Evolutionary conservation across 2,797 vertebrate species (phyloP).

Genomic region (Buceros bicornis): DNA sequence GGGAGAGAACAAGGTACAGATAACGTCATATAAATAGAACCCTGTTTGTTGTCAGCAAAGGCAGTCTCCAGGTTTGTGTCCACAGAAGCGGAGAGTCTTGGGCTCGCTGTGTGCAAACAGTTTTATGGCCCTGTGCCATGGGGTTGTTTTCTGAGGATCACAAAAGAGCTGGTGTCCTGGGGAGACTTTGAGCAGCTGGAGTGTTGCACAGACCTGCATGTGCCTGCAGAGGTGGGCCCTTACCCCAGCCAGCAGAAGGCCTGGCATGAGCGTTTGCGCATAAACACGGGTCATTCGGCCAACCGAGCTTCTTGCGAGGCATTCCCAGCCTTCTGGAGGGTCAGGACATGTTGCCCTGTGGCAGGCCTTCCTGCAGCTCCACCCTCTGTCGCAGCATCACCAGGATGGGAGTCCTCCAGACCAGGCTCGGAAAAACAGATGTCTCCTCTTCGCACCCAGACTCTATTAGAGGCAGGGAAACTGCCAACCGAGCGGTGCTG

Average conservation of each 20-base stretch:
- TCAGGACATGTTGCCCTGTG: background rate
- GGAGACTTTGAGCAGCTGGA: background rate
- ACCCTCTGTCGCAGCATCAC: background rate
- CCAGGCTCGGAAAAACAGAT: background rate
- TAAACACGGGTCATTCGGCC: background rate
- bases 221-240: background rate
- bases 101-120: background rate
- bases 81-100: background rate
- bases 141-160: background rate
- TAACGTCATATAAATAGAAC: background rate
- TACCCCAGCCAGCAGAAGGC: background rate
- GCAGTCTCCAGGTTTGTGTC: background rate
- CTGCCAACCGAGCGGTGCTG: background rate
- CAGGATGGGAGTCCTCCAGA: background rate
- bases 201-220: background rate
- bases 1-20: background rate
- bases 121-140: rapidly evolving
- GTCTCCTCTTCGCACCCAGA: background rate
- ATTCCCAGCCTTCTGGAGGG: background rate
- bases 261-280: background rate
- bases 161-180: rapidly evolving
- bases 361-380: background rate
- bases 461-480: background rate
- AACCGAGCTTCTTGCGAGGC: background rate
- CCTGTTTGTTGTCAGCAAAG: background rate